Evolutionary conservation across 2,888 invertebrate species (phyloP), one percentile per base, ranked within the genome.

Genomic region (Galeopsomyia nigrocyanea): DNA sequence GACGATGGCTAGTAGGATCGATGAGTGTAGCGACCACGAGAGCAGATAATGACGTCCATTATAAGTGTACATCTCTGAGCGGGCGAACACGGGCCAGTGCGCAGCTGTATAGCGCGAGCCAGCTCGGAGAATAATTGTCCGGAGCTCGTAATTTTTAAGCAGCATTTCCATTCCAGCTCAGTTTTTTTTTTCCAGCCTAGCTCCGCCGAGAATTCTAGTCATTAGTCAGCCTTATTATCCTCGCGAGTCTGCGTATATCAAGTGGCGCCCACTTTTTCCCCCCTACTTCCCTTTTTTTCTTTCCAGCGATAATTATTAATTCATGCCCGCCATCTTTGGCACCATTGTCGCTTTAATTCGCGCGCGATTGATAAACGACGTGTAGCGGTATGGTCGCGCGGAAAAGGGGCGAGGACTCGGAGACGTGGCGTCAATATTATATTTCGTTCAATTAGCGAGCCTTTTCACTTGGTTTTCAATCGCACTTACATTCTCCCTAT

Each of bases 1-100:
- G 14, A 19, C 9, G 1, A 9, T 69, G 70, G 63, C 70, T 67
- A 70, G 53, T 67, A 70, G 53, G 69, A 57, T 66, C 22, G 58
- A 63, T 62, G 22, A 22, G 17, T 5, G 39, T 51, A 19, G n/a
- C 19, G 39, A 16, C 46, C 19, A 5, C 22, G 53, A 13, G 19
- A n/a, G 19, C 13, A 69, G 75, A 75, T 75, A 72, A 75, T 67
- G 72, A 70, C 63, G 63, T 70, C 71, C 65, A 69, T 75, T 69
- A 66, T 71, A 63, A 72, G 72, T 58, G 62, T 47, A 61, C 64
- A 71, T 68, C 68, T 68, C 7, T n/a, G 19, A 16, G 19, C 57
- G 62, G 39, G 39, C 10, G 5, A 39, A 1, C 13, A 7, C 39
- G 13, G 39, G 39, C 10, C 39, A 39, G 10, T 10, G 39, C 39